Evolutionary conservation across 2,888 invertebrate species (phyloP).

Genomic region (Troides aeacus): DNA sequence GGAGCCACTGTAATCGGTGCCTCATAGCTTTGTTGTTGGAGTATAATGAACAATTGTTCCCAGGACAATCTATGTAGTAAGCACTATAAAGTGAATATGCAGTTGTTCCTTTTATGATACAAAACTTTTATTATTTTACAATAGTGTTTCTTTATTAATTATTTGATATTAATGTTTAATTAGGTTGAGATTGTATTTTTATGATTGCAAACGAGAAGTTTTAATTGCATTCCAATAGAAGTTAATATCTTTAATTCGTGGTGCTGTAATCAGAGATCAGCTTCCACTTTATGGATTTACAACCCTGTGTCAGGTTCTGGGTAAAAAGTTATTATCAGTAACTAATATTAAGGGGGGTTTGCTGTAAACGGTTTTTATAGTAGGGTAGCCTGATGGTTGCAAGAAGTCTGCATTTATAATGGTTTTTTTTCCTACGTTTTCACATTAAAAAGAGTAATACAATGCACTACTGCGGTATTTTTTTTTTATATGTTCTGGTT

Average conservation of each 20-base stretch:
- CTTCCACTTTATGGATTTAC: background rate
- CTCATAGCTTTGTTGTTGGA: conserved; percentile 40
- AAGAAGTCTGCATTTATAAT: no score
- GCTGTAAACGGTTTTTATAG: background rate
- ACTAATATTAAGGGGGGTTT: background rate
- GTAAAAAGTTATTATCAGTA: background rate
- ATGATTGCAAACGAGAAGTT: background rate
- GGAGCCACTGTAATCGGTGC: conserved; percentile 22
- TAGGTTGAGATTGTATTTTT: background rate
- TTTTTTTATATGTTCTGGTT: no score
- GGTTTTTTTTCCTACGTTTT: no score
- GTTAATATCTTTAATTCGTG: background rate
- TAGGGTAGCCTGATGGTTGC: no score
- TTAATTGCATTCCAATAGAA: background rate
- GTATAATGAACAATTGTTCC: conserved; percentile 53
- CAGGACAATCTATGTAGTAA: conserved; percentile 18
- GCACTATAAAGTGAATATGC: conserved; percentile 11
- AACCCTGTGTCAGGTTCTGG: background rate
- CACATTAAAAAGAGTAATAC: no score
- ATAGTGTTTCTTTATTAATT: conserved; percentile 38
- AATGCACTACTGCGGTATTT: no score
- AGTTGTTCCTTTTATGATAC: conserved; percentile 8
- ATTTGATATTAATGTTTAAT: background rate
- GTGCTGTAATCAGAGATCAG: background rate
- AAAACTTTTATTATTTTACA: background rate